Evolutionary conservation across 2,797 vertebrate species (phyloP).

Genomic region (Etheostoma nigrum): DNA sequence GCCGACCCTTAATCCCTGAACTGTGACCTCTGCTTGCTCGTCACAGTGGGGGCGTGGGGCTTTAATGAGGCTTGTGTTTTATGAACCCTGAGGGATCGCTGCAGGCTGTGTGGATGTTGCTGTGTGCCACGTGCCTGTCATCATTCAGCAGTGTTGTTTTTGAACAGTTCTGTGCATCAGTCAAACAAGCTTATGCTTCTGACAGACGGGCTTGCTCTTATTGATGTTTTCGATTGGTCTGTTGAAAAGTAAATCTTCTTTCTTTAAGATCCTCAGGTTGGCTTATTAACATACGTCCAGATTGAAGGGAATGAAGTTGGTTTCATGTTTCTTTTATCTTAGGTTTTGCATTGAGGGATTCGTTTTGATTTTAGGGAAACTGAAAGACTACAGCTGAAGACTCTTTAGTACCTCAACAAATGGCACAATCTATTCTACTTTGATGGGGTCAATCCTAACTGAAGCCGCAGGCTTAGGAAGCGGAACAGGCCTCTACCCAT

Average conservation of each 20-base stretch:
- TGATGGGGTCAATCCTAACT: constrained; percentile 78
- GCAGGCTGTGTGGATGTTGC: constrained; percentile 68
- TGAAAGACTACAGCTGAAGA: constrained; percentile 64
- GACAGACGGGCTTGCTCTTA: constrained; percentile 31
- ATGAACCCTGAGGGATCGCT: constrained; percentile 69
- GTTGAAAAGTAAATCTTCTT: constrained; percentile 53
- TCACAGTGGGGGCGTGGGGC: constrained; percentile 63
- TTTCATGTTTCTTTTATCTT: constrained; percentile 71
- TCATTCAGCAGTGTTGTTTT: constrained; percentile 67
- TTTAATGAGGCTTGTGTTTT: constrained; percentile 77
- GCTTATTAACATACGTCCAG: constrained; percentile 75
- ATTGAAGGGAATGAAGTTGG: constrained; percentile 56
- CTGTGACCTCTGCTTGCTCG: constrained; percentile 70
- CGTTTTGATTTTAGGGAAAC: constrained; percentile 69
- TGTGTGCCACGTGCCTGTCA: constrained; percentile 73
- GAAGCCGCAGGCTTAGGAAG: constrained; percentile 78
- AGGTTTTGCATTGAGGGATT: constrained; percentile 72
- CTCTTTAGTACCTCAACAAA: constrained; percentile 76
- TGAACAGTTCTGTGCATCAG: constrained; percentile 56
- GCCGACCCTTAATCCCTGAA: constrained; percentile 61
- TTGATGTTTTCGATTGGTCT: constrained; percentile 36
- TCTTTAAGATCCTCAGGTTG: constrained; percentile 47
- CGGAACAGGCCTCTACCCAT: constrained; percentile 74
- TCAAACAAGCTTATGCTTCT: constrained; percentile 47
- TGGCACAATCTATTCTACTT: constrained; percentile 73